Evolutionary conservation across 2,888 invertebrate genomes (phyloP), one percentile per base, ranked within the genome.

Genomic region (Andrena trimmerana): DNA sequence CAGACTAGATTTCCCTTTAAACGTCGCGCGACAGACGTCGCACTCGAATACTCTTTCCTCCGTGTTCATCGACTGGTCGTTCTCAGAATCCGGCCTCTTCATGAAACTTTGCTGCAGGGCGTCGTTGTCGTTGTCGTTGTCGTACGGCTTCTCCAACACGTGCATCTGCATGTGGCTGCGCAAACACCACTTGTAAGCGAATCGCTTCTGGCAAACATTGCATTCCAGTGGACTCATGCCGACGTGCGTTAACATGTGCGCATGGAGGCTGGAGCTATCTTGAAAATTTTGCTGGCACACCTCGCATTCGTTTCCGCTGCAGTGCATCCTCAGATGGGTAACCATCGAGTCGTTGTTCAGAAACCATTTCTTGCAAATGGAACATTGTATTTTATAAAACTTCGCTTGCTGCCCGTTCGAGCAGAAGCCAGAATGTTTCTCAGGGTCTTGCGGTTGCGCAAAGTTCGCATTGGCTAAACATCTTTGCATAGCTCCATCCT

Each of bases 321-420:
- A 93, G 76, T 94, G 93, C 65, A 90, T 91, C 60, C 91, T 90
- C 62, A 93, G 76, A 77, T 93, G 93, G 1, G 92, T 92, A 50
- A 93, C 92, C 93, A 94, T 93, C 13, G 93, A 93, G 72, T 94
- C 93, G 83, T 93, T 93, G 79, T 93, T 93, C 5, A 94, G 81
- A 78, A 94, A 94, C 93, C 93, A 94, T 85, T 94, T 94, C 75
- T 93, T 93, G 71, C 93, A 94, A 31, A 93, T 90, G 10, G 92
- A 88, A 66, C 94, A 94, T 82, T 94, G 93, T 63, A 94, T 91
- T 84, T 93, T 94, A 84, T 91, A 93, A 84, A 93, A 94, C 60
- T 93, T 94, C 10, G 91, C 89, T 42, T 90, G 91, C 31, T 91
- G 91, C 16, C 88, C 89, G 1, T 86, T 87, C 0, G 84, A 77